Conservation (phyloP, 2,113 vertebrate genomes). For the Neolamprologus toae region DNA sequence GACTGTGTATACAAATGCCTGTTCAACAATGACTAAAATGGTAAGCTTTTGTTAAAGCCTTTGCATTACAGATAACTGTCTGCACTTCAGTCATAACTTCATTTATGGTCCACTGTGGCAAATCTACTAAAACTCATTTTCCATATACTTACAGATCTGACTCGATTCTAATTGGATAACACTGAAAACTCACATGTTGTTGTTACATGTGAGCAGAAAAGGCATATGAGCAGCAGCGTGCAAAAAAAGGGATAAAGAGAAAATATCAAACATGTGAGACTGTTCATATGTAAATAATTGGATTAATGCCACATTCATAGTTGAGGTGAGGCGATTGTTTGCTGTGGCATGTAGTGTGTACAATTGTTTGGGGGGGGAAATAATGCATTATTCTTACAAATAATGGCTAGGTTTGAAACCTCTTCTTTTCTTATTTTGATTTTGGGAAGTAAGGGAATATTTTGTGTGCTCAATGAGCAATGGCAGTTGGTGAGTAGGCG, state of each 20-base stretch:
- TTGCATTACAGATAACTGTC: neutral
- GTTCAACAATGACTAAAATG: neutral
- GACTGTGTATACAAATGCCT: neutral
- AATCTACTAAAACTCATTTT: neutral
- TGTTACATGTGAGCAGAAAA: neutral
- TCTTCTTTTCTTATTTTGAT: neutral
- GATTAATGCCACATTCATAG: neutral
- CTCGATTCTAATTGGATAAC: neutral
- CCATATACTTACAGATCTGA: neutral
- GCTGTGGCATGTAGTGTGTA: neutral
- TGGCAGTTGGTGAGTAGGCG: constrained; percentile 46
- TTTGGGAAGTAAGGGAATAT: neutral
- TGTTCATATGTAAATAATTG: neutral
- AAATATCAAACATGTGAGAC: neutral
- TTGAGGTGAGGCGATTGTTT: neutral
- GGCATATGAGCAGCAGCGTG: neutral
- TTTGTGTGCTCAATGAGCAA: constrained; percentile 2
- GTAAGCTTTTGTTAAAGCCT: neutral
- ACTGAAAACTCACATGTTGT: neutral
- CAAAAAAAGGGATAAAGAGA: neutral
- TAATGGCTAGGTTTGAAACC: neutral
- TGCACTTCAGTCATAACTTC: neutral
- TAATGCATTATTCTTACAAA: neutral
- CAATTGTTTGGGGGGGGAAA: neutral
- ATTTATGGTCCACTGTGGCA: neutral